A percentile compares a stretch with the other conserved stretches of the same genome.
Conservation (phyloP, 2,888 invertebrate genomes). For the Blastobasis lacticolella region DNA sequence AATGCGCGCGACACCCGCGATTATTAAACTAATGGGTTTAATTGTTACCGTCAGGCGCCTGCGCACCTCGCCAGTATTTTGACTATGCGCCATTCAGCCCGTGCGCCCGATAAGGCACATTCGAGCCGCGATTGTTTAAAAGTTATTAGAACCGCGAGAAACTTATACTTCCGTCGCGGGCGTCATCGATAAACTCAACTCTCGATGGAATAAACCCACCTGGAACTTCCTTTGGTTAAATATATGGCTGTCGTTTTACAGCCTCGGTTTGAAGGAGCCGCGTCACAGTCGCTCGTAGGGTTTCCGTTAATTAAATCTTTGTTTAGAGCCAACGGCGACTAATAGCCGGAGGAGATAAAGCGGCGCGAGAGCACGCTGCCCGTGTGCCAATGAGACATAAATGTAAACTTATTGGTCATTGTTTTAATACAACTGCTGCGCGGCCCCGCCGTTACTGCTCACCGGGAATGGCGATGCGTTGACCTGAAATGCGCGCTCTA, state of each 20-base stretch:
- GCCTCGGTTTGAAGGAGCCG: not conserved
- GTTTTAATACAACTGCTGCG: constrained; percentile 55
- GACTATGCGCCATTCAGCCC: constrained; percentile 61
- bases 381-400: constrained; percentile 48
- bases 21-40: constrained; percentile 66
- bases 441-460: not conserved
- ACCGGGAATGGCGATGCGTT: constrained; percentile 1
- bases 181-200: constrained; percentile 26
- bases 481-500: constrained; percentile 1
- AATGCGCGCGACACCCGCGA: constrained; percentile 52
- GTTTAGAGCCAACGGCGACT: constrained; percentile 17
- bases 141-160: constrained; percentile 50
- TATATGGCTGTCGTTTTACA: too few relatives aligned
- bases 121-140: constrained; percentile 38
- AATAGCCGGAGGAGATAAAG: constrained; percentile 28
- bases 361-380: constrained; percentile 27
- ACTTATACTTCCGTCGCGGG: constrained; percentile 37
- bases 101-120: constrained; percentile 63
- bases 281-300: constrained; percentile 6
- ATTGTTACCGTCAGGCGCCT: constrained; percentile 42
- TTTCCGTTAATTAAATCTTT: constrained; percentile 17
- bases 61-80: constrained; percentile 55
- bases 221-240: not conserved
- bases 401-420: constrained; percentile 65
- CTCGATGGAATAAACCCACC: not conserved